Conservation (phyloP, 1,140 invertebrate genomes). For the Heliconius eleuchia region DNA sequence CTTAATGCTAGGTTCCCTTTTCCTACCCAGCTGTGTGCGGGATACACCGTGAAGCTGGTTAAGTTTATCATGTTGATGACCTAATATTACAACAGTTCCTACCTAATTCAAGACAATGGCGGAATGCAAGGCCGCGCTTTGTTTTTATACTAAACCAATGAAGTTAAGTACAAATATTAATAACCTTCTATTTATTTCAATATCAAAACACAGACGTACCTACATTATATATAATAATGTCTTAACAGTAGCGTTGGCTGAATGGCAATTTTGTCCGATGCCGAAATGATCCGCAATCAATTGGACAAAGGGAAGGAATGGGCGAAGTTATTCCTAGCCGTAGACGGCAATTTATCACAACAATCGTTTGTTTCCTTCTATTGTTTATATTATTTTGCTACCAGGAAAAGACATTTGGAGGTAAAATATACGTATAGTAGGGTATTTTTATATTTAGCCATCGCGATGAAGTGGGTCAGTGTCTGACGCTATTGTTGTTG, state of each 20-base stretch:
- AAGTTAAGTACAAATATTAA: neutral
- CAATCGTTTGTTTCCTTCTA: constrained; percentile 61
- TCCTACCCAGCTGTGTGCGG: no score
- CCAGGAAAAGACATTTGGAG: neutral
- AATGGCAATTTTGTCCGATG: constrained; percentile 53
- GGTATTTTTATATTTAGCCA: no score
- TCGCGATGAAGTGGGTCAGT: no score
- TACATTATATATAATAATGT: neutral
- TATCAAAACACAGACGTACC: neutral
- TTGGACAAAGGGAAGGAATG: constrained; percentile 66
- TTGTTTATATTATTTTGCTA: constrained; percentile 49
- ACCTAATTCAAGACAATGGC: no score
- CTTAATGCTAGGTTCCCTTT: no score
- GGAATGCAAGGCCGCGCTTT: no score
- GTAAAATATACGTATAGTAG: no score
- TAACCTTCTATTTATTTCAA: neutral
- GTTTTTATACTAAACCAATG: no score
- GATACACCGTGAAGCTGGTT: no score
- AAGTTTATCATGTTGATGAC: no score
- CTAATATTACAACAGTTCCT: no score
- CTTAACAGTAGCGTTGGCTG: neutral
- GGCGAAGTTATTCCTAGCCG: constrained; percentile 59
- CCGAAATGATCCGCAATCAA: constrained; percentile 71
- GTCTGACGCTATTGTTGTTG: no score
- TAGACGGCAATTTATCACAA: constrained; percentile 59